These are phyloP conservation scores for Chaetodon trifascialis DNA, from an alignment of 2,113 vertebrate species.

Conservation along the genomic window DNA sequence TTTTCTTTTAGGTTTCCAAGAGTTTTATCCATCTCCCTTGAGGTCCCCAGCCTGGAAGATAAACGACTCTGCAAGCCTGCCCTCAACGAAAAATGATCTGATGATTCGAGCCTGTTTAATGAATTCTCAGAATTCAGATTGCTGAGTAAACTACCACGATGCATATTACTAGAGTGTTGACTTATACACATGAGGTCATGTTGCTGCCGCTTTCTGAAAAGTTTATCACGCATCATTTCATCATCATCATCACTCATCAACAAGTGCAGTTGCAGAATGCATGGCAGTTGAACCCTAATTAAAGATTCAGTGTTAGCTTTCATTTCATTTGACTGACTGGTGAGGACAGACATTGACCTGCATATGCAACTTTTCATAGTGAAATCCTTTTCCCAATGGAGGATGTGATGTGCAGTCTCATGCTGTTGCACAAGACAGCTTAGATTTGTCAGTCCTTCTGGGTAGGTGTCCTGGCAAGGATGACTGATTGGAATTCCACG, in stretches of 20 bases:
- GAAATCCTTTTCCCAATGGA: constrained; percentile 16
- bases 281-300: not conserved
- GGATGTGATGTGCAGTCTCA: constrained; percentile 25
- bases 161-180: constrained; percentile 14
- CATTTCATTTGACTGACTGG: constrained; percentile 27
- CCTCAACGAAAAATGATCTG: constrained; percentile 34
- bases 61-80: constrained; percentile 31
- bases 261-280: not conserved
- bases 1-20: constrained; percentile 49
- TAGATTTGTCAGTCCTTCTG: constrained; percentile 56
- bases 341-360: constrained; percentile 23
- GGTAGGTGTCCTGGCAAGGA: constrained; percentile 66
- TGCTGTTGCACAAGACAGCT: constrained; percentile 33
- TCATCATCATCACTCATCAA: not conserved
- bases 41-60: constrained; percentile 31
- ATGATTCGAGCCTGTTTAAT: constrained; percentile 38
- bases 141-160: constrained; percentile 33
- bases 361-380: constrained; percentile 1
- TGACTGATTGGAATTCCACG: constrained; percentile 83
- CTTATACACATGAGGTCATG: constrained; percentile 19
- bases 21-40: constrained; percentile 38
- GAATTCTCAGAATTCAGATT: constrained; percentile 27
- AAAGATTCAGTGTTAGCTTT: not conserved
- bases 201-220: not conserved
- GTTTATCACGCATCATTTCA: constrained; percentile 3